These are phyloP conservation scores for Amblyraja radiata DNA, from an alignment of 2,797 vertebrate genomes.

Conservation along the genomic window DNA sequence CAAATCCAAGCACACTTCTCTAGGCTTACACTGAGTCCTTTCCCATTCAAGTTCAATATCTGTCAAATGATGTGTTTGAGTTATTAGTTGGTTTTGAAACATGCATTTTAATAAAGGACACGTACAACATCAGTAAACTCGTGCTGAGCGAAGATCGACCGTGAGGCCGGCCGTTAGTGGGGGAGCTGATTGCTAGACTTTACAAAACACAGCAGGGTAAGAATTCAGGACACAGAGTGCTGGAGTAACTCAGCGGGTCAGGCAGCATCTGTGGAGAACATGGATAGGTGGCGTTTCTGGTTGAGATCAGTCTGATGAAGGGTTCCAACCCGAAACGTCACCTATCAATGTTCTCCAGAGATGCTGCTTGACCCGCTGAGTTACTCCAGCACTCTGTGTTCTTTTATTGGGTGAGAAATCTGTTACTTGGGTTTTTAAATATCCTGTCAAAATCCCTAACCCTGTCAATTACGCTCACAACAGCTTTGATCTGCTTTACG, in stretches of 20 bases:
- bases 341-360: no score
- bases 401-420: no score
- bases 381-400: no score
- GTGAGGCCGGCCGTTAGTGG: not conserved
- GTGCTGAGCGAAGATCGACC: not conserved
- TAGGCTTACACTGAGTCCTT: constrained; percentile 55
- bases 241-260: no score
- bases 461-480: not conserved
- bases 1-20: constrained; percentile 64
- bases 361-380: no score
- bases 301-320: no score
- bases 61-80: constrained; percentile 41
- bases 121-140: not conserved
- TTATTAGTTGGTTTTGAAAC: constrained; percentile 34
- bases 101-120: constrained; percentile 25
- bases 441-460: not conserved
- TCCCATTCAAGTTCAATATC: constrained; percentile 62
- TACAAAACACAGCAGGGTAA: no score
- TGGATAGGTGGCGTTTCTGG: no score
- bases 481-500: not conserved
- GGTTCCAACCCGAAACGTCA: no score
- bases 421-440: not conserved
- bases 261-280: no score
- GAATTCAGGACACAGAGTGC: no score
- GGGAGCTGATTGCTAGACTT: not conserved